Base-by-base conservation (phyloP, 1,140 invertebrate genomes). In the Sitodiplosis mosellana region DNA sequence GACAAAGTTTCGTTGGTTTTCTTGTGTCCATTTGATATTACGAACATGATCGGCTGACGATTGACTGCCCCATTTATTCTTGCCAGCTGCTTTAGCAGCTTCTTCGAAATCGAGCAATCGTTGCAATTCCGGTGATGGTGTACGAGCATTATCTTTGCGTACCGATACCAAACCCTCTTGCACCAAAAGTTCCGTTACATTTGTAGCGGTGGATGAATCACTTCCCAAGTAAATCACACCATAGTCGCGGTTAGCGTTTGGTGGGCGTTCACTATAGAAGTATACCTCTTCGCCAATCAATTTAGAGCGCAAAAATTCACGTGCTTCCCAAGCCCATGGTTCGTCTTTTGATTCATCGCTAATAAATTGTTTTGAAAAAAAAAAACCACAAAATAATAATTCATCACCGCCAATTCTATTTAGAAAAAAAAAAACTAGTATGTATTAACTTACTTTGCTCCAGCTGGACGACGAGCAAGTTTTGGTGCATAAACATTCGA, bases 241-340 rank as follows among this genome's bases (percentile, higher is more conserved):
- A 73, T 93, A 94, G 59, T 90, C 87, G 59, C 88, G 76, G 8
- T 75, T 79, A 22, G 78, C 74, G 54, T 80, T 84, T 51, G 72
- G 73, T 54, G 73, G 74, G 65, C 76, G 85, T 54, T 83, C 81
- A 45, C 73, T 69, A 18, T 69, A 76, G 64, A 93, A 96, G 3
- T 74, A 70, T 1, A 97, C 83, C 55, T 88, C 81, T 65, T 89
- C 80, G 3, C 90, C 90, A 58, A 98, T 80, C 8, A 96, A 59
- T 60, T 90, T 92, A 58, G 92, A 90, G 21, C 93, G 73, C 22
- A 98, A 66, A 64, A 82, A 96, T 69, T 98, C 93, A 49, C 93
- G 74, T 1, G 92, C 86, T 66, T 97, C 91, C 89, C 91, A 98
- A 1, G 90, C 91, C 71, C 76, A 98, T 7, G 92, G 86, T 66